phyloP scores from a whole-genome alignment of 2,797 vertebrate species.

The Alosa sapidissima region DNA sequence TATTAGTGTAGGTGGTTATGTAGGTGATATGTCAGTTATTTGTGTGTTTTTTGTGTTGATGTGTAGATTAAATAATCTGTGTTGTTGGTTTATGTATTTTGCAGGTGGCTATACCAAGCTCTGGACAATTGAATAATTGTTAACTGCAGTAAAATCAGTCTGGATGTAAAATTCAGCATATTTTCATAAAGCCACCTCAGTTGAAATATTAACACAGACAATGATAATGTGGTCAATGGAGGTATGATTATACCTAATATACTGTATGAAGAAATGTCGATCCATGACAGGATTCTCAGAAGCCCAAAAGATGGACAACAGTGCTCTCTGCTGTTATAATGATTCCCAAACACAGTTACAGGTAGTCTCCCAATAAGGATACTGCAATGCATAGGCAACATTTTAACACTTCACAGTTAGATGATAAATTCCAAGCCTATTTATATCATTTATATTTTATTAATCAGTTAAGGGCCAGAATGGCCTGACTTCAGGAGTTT shows the following conservation, averaged over 20 bases:
- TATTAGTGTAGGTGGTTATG: background rate
- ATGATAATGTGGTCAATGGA: no score
- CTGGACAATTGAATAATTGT: background rate
- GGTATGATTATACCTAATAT: no score
- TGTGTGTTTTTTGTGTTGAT: background rate
- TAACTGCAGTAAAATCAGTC: background rate
- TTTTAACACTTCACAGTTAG: background rate
- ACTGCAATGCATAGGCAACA: background rate
- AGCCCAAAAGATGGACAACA: background rate
- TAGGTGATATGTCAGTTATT: background rate
- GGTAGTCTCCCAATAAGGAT: background rate
- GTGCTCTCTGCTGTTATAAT: background rate
- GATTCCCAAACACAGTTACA: background rate
- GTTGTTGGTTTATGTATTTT: background rate
- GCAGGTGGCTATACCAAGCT: no score
- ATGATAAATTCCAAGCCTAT: background rate
- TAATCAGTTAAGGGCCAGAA: background rate
- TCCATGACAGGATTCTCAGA: background rate
- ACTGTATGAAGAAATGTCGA: no score
- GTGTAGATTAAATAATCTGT: background rate
- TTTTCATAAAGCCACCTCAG: no score
- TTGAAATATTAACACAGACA: no score
- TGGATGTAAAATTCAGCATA: background rate
- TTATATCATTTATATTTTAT: background rate
- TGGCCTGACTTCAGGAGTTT: no score